Base-by-base conservation (phyloP, 2,888 invertebrate genomes). In the Perizoma flavofasciatum region DNA sequence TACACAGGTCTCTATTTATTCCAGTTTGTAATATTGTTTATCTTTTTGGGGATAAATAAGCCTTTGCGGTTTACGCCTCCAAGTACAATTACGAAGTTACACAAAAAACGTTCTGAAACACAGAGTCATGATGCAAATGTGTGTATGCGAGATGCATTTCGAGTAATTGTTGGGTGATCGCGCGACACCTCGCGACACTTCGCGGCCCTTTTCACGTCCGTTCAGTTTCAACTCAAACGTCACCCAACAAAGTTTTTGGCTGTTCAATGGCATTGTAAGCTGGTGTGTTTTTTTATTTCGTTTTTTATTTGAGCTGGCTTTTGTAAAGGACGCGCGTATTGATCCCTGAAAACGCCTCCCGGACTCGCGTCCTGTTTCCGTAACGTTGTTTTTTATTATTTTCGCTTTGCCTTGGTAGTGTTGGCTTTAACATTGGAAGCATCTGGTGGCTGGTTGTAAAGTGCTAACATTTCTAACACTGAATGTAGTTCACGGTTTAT, bases 381-480 rank as follows among this genome's bases (percentile, higher is more conserved):
- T 92, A 91, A 91, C 87, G 92, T 90, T 91, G 88, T 78, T 61
- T 62, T 52, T 65, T 82, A 37, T 88, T 84, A 84, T 88, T 90
- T 86, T 78, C 79, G 90, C 89, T 91, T 92, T 84, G 91, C 88
- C 88, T 90, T 88, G 89, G 90, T 91, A 90, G 88, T 81, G 82
- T 90, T 88, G 88, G 91, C 89, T 86, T 89, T 91, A 89, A 89
- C 86, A 86, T 79, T 81, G 87, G 87, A 82, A 78, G 84, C 85
- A 75, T 81, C 77, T 73, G 82, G 85, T 86, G 85, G 86, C 87
- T 88, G 89, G 89, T 80, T 80, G 75, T 86, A 86, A 85, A 83
- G 90, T 91, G 89, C 89, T 92, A 91, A 92, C 90, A 89, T 72
- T 84, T 88, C 89, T 92, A 92, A 92, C 90, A 85, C 68, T 77